A percentile compares a stretch with the other conserved stretches of the same genome.
Evolutionary conservation across 2,797 vertebrate species (phyloP).

Genomic region (Tadarida brasiliensis): DNA sequence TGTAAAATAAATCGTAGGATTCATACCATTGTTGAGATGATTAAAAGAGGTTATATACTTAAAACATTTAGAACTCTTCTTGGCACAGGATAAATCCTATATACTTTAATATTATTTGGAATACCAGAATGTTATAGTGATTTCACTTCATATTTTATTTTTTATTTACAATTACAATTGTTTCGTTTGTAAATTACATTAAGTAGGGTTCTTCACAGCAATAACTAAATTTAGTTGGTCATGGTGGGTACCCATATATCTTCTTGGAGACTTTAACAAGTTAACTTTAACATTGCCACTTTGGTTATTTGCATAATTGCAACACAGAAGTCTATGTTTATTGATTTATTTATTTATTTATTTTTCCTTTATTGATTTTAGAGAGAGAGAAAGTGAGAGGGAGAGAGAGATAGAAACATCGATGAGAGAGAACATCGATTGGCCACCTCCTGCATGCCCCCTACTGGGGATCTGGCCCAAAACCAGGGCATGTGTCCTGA

Average conservation of each 20-base stretch:
- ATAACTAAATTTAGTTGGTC: not conserved
- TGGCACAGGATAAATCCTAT: not conserved
- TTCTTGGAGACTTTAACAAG: not conserved
- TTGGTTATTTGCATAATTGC: not conserved
- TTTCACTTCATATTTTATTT: not conserved
- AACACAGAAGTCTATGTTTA: not conserved
- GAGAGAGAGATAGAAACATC: too few relatives aligned
- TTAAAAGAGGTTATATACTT: not conserved
- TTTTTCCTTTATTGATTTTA: too few relatives aligned
- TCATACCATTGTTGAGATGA: not conserved
- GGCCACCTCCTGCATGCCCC: too few relatives aligned
- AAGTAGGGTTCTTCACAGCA: not conserved
- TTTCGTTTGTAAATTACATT: not conserved
- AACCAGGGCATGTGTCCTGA: too few relatives aligned
- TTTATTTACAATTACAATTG: not conserved
- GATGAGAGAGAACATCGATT: too few relatives aligned
- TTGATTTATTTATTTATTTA: too few relatives aligned
- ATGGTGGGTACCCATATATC: fast-evolving
- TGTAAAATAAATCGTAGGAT: not conserved
- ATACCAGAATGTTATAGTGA: not conserved
- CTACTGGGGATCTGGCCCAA: too few relatives aligned
- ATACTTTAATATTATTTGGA: not conserved
- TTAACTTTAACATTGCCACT: not conserved
- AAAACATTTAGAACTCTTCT: not conserved
- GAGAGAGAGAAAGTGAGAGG: too few relatives aligned